Evolutionary conservation across 2,888 invertebrate species (phyloP).

Genomic region (Nebria brevicollis): DNA sequence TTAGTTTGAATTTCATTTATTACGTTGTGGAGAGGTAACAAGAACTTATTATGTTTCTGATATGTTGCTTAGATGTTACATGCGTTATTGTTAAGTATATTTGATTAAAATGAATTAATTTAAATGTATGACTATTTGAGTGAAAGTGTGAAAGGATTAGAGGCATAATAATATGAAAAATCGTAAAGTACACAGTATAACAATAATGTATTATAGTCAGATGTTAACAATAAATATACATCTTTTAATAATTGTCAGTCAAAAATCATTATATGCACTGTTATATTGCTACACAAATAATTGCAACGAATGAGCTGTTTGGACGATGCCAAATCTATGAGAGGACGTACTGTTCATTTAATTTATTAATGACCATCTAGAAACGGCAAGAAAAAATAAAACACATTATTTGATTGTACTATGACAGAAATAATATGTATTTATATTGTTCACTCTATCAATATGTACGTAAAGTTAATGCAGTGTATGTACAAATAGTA

Average conservation of each 20-base stretch:
- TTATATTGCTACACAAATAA: slow-evolving; percentile 47
- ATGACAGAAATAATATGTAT: slow-evolving; percentile 15
- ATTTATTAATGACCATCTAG: slow-evolving; percentile 7
- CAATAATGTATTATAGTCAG: slow-evolving; percentile 47
- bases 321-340: slow-evolving; percentile 45
- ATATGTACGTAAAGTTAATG: slow-evolving; percentile 30
- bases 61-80: no score
- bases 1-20: no score
- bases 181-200: slow-evolving; percentile 43
- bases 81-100: no score
- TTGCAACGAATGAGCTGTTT: slow-evolving; percentile 45
- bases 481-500: slow-evolving; percentile 39
- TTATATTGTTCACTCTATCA: slow-evolving; percentile 33
- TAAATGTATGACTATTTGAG: neutral
- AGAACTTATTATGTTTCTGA: no score
- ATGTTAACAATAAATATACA: slow-evolving; percentile 47
- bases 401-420: slow-evolving; percentile 8
- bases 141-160: slow-evolving; percentile 4
- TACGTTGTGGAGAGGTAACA: no score
- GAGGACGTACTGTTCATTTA: slow-evolving; percentile 41
- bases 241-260: slow-evolving; percentile 46
- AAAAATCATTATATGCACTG: slow-evolving; percentile 46
- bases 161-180: neutral
- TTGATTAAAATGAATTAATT: no score
- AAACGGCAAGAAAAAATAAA: slow-evolving; percentile 23